phyloP scores from a whole-genome alignment of 1,140 invertebrate genomes.

The Eumeta japonica region DNA sequence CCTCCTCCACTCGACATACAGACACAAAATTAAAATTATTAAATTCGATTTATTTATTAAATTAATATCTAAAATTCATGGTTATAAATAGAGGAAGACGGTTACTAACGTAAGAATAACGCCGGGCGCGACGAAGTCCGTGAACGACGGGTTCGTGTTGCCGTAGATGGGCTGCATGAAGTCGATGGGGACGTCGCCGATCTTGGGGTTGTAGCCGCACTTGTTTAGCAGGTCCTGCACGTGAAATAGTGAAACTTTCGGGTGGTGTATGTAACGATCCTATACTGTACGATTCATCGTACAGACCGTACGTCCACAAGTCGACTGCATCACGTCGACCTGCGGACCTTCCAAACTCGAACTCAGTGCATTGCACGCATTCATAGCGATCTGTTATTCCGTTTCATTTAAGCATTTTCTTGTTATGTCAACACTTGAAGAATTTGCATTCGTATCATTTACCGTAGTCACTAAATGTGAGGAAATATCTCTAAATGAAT shows the following conservation, averaged over 20 bases:
- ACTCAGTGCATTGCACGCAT: too few species aligned
- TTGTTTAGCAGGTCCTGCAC: slow-evolving; percentile 66
- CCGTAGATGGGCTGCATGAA: slow-evolving; percentile 86
- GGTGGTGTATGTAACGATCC: background rate
- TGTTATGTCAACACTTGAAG: too few species aligned
- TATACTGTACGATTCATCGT: background rate
- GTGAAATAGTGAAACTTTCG: slow-evolving; percentile 3
- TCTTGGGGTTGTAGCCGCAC: slow-evolving; percentile 75
- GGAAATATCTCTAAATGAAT: slow-evolving; percentile 2
- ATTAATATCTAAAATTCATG: too few species aligned
- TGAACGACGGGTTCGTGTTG: slow-evolving; percentile 81
- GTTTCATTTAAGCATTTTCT: too few species aligned
- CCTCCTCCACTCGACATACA: too few species aligned
- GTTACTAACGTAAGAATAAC: slow-evolving; percentile 84
- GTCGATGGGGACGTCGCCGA: slow-evolving; percentile 80
- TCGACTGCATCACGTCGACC: background rate
- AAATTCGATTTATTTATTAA: background rate
- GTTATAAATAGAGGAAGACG: too few species aligned
- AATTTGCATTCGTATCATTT: too few species aligned
- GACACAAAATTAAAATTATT: background rate
- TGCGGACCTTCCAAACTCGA: background rate
- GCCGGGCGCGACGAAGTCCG: slow-evolving; percentile 93
- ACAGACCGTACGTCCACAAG: too few species aligned
- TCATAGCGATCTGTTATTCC: too few species aligned
- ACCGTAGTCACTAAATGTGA: too few species aligned